phyloP scores from a whole-genome alignment of 2,797 vertebrate species.

The Muraenolepis orangiensis region DNA sequence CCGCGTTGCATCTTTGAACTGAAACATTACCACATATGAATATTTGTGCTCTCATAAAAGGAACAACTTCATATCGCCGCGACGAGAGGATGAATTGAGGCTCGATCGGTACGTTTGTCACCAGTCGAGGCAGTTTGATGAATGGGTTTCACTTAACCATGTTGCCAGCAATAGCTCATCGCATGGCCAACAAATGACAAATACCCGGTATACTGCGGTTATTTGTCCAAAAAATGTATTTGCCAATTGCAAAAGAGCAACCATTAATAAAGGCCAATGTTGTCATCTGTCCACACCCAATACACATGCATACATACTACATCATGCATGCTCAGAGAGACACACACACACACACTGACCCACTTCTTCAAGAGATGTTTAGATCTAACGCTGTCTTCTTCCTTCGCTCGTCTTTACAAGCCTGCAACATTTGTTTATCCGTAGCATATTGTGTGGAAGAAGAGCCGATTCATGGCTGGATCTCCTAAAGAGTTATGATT shows the following conservation, averaged over 20 bases:
- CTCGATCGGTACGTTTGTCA: neutral
- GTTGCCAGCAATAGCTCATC: neutral
- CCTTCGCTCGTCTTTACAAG: slow-evolving; percentile 32
- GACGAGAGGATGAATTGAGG: neutral
- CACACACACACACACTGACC: slow-evolving; percentile 41
- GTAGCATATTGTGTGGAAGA: slow-evolving; percentile 41
- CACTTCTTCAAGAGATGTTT: slow-evolving; percentile 60
- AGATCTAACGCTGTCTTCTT: slow-evolving; percentile 51
- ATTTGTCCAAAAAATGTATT: neutral
- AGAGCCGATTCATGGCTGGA: slow-evolving; percentile 57
- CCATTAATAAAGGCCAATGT: slow-evolving; percentile 23
- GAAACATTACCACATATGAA: slow-evolving; percentile 50
- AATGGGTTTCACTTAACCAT: neutral
- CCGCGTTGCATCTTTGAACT: slow-evolving; percentile 48
- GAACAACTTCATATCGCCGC: neutral
- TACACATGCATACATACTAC: neutral
- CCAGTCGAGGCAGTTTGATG: neutral
- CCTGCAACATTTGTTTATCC: slow-evolving; percentile 53
- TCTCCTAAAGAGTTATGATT: slow-evolving; percentile 29
- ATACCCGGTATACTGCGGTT: too few relatives aligned
- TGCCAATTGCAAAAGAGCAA: slow-evolving; percentile 40
- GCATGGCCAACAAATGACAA: neutral
- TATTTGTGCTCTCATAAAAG: slow-evolving; percentile 34
- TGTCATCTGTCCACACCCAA: neutral
- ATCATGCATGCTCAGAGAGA: neutral